A percentile compares a stretch with the other conserved stretches of the same genome.
Evolutionary conservation across 2,888 invertebrate species (phyloP).

Genomic region (Nysson spinosus): DNA sequence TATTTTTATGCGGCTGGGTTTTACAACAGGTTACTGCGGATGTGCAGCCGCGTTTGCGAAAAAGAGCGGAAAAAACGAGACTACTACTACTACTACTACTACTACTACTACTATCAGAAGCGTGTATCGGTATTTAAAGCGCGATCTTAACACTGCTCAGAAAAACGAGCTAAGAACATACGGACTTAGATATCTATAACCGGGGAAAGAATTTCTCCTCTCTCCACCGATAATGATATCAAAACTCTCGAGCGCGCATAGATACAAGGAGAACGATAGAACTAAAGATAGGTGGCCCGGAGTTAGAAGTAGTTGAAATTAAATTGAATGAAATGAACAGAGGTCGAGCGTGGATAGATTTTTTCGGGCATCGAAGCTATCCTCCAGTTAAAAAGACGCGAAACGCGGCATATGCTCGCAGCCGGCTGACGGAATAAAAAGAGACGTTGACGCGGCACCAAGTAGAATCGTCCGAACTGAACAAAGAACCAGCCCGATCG

Average conservation of each 20-base stretch:
- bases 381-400: not conserved
- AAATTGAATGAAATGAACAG: not conserved
- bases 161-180: constrained; percentile 68
- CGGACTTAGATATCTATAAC: no score
- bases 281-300: constrained; percentile 41
- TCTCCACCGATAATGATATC: constrained; percentile 47
- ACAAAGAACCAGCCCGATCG: constrained; percentile 42
- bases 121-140: constrained; percentile 59
- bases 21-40: constrained; percentile 70
- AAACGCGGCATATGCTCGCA: constrained; percentile 38
- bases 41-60: constrained; percentile 56
- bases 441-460: constrained; percentile 22
- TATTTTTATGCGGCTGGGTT: constrained; percentile 72
- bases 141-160: constrained; percentile 58
- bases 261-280: constrained; percentile 34
- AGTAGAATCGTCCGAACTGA: constrained; percentile 15
- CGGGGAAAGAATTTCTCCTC: constrained; percentile 61
- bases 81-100: no score
- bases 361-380: not conserved
- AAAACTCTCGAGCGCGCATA: constrained; percentile 23
- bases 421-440: constrained; percentile 37
- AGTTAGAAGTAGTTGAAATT: not conserved
- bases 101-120: constrained; percentile 23
- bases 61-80: constrained; percentile 52
- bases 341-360: not conserved